Evolutionary conservation across 2,113 vertebrate genomes (phyloP).

Genomic region (Castor canadensis): DNA sequence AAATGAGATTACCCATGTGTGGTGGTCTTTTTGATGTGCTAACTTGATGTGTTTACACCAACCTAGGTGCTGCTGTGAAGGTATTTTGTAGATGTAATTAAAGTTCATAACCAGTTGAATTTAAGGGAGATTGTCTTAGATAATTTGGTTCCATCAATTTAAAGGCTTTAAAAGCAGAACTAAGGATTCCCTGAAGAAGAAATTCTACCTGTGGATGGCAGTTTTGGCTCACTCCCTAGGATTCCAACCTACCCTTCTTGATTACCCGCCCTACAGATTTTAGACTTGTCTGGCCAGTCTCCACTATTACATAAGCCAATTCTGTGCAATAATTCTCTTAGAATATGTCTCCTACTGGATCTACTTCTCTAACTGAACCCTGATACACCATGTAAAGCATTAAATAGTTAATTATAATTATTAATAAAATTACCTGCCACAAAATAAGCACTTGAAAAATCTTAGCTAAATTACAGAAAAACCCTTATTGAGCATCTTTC

Average conservation of each 20-base stretch:
- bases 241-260: not conserved
- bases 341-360: not conserved
- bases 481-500: not conserved
- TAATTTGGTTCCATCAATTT: not conserved
- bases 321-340: not conserved
- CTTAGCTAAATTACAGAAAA: not conserved
- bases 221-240: not conserved
- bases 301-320: not conserved
- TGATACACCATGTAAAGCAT: not conserved
- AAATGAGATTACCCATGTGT: not conserved
- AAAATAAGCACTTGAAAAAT: not conserved
- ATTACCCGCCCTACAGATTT: not conserved
- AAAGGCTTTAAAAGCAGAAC: not conserved
- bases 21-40: not conserved
- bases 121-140: not conserved
- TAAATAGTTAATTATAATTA: too few species aligned
- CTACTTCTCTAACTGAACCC: not conserved
- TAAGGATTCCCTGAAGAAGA: not conserved
- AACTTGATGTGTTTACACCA: not conserved
- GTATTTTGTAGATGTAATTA: conserved; percentile 13
- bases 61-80: not conserved
- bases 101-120: not conserved
- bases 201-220: not conserved
- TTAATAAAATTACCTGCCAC: not conserved
- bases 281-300: not conserved